Evolutionary conservation across 2,888 invertebrate genomes (phyloP).

Genomic region (Parnassius smintheus): DNA sequence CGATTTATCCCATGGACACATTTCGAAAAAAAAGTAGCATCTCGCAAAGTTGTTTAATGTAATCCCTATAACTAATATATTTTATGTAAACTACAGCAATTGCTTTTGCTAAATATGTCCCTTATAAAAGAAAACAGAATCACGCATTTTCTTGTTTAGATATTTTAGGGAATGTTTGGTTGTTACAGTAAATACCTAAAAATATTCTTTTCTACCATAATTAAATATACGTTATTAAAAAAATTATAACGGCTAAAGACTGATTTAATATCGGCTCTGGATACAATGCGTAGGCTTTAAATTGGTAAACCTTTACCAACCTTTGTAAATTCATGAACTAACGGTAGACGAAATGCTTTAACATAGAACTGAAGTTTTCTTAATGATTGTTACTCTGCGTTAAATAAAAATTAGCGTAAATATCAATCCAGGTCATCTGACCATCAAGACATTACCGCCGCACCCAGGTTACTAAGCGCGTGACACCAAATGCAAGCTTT

Average conservation of each 20-base stretch:
- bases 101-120: too few relatives aligned
- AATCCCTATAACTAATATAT: too few relatives aligned
- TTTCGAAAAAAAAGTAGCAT: too few relatives aligned
- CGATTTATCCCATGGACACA: too few relatives aligned
- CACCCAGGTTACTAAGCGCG: constrained; percentile 1
- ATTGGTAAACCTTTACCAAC: neutral
- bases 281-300: neutral
- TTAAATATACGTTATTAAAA: too few relatives aligned
- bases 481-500: constrained; percentile 3
- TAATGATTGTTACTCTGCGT: neutral
- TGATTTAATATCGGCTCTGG: neutral
- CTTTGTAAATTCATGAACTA: neutral
- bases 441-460: constrained; percentile 2
- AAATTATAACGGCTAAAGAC: neutral
- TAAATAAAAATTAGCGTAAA: constrained; percentile 10
- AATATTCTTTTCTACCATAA: too few relatives aligned
- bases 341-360: constrained; percentile 3
- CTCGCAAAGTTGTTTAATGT: too few relatives aligned
- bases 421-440: constrained; percentile 11
- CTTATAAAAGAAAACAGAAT: too few relatives aligned
- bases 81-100: too few relatives aligned
- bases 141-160: too few relatives aligned
- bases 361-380: neutral
- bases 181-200: too few relatives aligned
- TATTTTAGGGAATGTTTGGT: too few relatives aligned